A percentile compares a stretch with the other conserved stretches of the same genome.
phyloP scores from a whole-genome alignment of 1,140 invertebrate genomes.

The Drusus annulatus region DNA sequence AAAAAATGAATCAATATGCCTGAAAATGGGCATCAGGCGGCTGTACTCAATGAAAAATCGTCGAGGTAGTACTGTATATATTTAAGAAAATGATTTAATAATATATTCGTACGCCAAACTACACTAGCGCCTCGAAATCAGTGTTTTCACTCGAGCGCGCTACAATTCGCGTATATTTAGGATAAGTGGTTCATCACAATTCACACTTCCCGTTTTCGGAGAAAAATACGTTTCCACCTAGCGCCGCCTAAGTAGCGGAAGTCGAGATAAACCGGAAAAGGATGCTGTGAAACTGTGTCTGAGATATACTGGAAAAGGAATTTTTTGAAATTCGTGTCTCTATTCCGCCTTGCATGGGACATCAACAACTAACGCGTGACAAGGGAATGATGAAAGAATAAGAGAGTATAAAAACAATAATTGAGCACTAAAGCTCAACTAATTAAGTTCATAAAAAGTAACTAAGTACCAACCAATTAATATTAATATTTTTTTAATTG shows the following conservation, averaged over 20 bases:
- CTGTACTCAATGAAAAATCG: too few relatives aligned
- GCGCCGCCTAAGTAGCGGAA: constrained; percentile 34
- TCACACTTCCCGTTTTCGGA: background rate
- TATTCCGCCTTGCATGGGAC: background rate
- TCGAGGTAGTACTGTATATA: too few relatives aligned
- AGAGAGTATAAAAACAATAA: too few relatives aligned
- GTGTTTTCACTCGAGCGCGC: background rate
- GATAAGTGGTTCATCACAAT: background rate
- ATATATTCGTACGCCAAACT: too few relatives aligned
- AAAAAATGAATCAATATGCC: too few relatives aligned
- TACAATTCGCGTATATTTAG: background rate
- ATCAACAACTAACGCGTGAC: background rate
- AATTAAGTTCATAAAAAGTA: too few relatives aligned
- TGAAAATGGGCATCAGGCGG: too few relatives aligned
- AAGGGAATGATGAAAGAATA: too few relatives aligned
- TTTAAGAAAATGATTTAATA: too few relatives aligned
- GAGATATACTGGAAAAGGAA: constrained; percentile 15
- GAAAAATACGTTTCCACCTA: background rate
- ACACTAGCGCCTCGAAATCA: background rate
- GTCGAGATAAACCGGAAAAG: constrained; percentile 23
- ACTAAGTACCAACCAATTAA: too few relatives aligned
- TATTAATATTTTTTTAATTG: too few relatives aligned
- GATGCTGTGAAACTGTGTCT: constrained; percentile 17
- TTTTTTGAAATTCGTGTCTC: constrained; percentile 7
- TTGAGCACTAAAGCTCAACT: too few relatives aligned